A percentile compares a stretch with the other conserved stretches of the same genome.
Evolutionary conservation across 2,113 vertebrate species (phyloP).

Genomic region (Benitochromis conjunctus): DNA sequence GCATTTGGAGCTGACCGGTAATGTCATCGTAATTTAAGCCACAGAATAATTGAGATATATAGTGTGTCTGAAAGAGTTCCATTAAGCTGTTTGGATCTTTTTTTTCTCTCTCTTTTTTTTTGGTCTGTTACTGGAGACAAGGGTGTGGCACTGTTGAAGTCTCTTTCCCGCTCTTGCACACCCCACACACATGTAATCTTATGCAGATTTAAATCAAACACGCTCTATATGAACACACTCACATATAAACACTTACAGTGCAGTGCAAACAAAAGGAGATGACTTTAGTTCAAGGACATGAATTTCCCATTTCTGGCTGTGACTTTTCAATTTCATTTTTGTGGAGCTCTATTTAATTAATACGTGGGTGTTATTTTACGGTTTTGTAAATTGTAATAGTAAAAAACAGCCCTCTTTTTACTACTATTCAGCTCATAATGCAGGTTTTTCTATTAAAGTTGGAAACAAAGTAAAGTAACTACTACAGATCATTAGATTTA

Average conservation of each 20-base stretch:
- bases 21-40: conserved; percentile 95
- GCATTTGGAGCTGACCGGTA: conserved; percentile 77
- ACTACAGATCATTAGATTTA: conserved; percentile 67
- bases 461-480: conserved; percentile 53
- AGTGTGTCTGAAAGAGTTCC: conserved; percentile 86
- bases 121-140: conserved; percentile 78
- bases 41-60: conserved; percentile 93
- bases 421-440: conserved; percentile 29
- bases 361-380: conserved; percentile 43
- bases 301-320: conserved; percentile 45
- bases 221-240: neutral
- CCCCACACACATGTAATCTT: conserved; percentile 7
- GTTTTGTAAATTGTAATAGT: conserved; percentile 34
- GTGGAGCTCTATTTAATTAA: conserved; percentile 38
- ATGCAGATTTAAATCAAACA: conserved; percentile 25
- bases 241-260: neutral
- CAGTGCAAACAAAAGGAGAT: neutral
- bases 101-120: neutral
- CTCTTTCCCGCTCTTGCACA: conserved; percentile 56
- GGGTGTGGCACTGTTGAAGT: conserved; percentile 80
- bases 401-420: conserved; percentile 25
- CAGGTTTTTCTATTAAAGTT: conserved; percentile 50
- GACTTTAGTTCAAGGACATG: conserved; percentile 47
- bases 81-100: conserved; percentile 72
- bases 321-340: conserved; percentile 40